Percentiles rank a stretch among this genome's conserved stretches.
Evolutionary conservation across 2,113 vertebrate species (phyloP).

Genomic region (Barnardius zonarius): DNA sequence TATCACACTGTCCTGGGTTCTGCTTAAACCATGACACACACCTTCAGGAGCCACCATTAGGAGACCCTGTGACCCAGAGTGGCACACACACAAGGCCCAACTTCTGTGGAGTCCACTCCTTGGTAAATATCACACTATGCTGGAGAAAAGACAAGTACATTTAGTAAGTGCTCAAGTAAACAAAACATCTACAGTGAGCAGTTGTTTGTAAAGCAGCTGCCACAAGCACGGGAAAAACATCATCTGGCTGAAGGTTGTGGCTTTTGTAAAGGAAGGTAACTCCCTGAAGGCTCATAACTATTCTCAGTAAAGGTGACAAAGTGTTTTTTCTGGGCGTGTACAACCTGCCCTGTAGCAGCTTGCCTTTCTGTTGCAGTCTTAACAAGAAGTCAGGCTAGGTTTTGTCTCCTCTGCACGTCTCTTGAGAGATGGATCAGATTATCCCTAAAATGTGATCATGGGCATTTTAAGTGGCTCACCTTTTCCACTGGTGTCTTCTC

Average conservation of each 20-base stretch:
- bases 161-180: neutral
- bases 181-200: neutral
- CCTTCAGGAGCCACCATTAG: neutral
- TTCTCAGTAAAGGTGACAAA: neutral
- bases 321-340: neutral
- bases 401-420: neutral
- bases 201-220: neutral
- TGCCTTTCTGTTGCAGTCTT: neutral
- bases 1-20: neutral
- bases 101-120: neutral
- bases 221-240: neutral
- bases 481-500: neutral
- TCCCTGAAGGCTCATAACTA: neutral
- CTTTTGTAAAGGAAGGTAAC: neutral
- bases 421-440: neutral
- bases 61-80: neutral
- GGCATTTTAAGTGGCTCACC: neutral
- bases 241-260: neutral
- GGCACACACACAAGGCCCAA: accelerated
- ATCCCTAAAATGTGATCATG: neutral
- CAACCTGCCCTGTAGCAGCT: neutral
- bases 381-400: neutral
- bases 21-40: neutral
- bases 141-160: neutral
- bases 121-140: neutral